Evolutionary conservation across 2,113 vertebrate genomes (phyloP), one percentile per base, ranked within the genome.

Genomic region (rat (Rattus norvegicus)): DNA sequence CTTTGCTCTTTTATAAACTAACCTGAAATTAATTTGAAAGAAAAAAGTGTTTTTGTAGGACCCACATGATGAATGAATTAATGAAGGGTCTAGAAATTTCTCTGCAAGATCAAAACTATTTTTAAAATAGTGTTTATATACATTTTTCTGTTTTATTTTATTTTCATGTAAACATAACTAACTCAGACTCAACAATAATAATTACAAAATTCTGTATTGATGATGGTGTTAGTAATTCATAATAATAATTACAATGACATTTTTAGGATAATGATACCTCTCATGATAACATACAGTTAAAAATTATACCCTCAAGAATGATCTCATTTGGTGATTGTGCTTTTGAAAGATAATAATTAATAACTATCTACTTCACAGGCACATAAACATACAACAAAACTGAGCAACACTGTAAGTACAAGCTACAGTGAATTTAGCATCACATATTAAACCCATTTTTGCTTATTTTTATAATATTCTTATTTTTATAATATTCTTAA

Each of bases 241-340:
- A 96, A 97, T 83, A 95, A 79, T 96, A 95, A 97, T 97, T 97
- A 96, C 47, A 93, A 94, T 79, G 61, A 92, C 56, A 49, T 77
- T 94, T 59, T 90, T 61, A 79, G 63, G 65, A 88, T 76, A 96
- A 96, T 92, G 75, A 96, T 30, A 91, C n/a, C n/a, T 93, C n/a
- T 83, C 84, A 81, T 7, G 30, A 39, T 3, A 85, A 94, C 54
- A 61, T 88, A 72, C 7, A 61, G 59, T 91, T 90, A 90, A 77
- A 94, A 94, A 94, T 86, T 72, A 96, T 2, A 95, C 11, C 90
- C 49, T 84, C 16, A 96, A 80, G 92, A 87, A 92, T 92, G 59
- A 95, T 52, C 88, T 95, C 88, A 97, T 77, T 81, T 95, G 91
- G 67, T 75, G 93, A 97, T 43, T 30, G 61, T 72, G 56, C 76